Evolutionary conservation across 2,888 invertebrate genomes (phyloP), one percentile per base, ranked within the genome.

Genomic region (Amphipoea lucens): DNA sequence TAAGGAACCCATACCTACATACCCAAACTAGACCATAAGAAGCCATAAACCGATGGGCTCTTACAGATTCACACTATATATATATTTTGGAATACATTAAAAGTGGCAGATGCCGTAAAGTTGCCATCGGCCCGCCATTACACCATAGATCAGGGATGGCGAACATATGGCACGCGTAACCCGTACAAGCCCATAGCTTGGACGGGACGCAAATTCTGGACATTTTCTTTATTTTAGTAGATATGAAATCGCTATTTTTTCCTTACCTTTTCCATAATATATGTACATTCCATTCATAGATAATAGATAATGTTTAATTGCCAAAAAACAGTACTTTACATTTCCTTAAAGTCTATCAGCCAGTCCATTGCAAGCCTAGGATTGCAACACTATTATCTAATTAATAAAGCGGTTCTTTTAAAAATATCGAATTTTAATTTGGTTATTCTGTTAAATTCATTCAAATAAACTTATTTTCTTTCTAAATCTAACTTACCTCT

Each of bases 81-180:
- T 83, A 90, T 82, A 80, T 82, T 82, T 89, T 77, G 73, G 57
- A 70, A 72, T 70, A 76, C 77, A 81, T 86, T 87, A 86, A 87
- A 86, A 82, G 82, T 74, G 73, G 72, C 83, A 83, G 79, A 83
- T 79, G 79, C 83, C 83, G 88, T 90, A 84, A 90, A 90, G 85
- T 86, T 60, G 83, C 84, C 83, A 86, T 88, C 73, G 75, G 67
- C 29, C 74, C 57, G 69, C 78, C 78, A 73, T 87, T 76, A 79
- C 81, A 54, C 74, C 76, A 74, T 82, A 78, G 72, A 78, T 78
- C 76, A 81, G 80, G 40, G 75, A 81, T 76, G 29, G 45, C 0
- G 3, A 63, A 57, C 76, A 45, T 75, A 0, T 29, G 68, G 75
- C 23, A 51, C 17, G 66, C 1, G n/a, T 48, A 12, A 14, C 12